Base-by-base conservation (phyloP, 2,113 vertebrate species). In the Amblyopsis rosae region DNA sequence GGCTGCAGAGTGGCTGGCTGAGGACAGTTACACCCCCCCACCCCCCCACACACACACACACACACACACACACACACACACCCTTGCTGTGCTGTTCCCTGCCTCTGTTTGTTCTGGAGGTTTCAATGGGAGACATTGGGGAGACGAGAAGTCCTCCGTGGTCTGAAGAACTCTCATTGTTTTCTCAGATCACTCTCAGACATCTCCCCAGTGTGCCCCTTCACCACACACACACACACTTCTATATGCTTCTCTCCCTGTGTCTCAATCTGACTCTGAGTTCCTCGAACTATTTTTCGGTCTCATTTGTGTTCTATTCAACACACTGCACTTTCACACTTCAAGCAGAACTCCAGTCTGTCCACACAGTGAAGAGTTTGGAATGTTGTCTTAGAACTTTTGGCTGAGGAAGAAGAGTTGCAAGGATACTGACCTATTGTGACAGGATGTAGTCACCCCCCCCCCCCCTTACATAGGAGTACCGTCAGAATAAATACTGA, bases 101-200 rank as follows among this genome's bases (percentile, higher is more conserved):
- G 59, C 53, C 62, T 61, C 65, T 59, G 62, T 16, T 49, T 4
- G 12, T 73, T 59, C 64, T 66, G 65, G 26, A 49, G 16, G 19
- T 32, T 66, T 54, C 19, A n/a, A 41, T 65, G 63, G 17, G 26
- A 54, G 47, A 51, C 49, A 17, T 26, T 19, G 45, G 50, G n/a
- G 33, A 48, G 65, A 47, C 41, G n/a, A 41, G 47, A 26, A 67
- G 12, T 55, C 26, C 55, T 48, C 51, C 32, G 9, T 41, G 7
- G 53, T 19, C 45, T 48, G 17, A 59, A 47, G 41, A 46, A 35
- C 56, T 1, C 19, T 15, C 57, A 59, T 35, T 50, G 53, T 69
- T 69, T 59, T 49, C 15, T 58, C 55, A 19, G 16, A 19, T 32
- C 55, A 48, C 41, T 45, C 53, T 56, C 49, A 50, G 49, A 49